phyloP scores from a whole-genome alignment of 2,888 invertebrate species.

The Drosophila putrida region DNA sequence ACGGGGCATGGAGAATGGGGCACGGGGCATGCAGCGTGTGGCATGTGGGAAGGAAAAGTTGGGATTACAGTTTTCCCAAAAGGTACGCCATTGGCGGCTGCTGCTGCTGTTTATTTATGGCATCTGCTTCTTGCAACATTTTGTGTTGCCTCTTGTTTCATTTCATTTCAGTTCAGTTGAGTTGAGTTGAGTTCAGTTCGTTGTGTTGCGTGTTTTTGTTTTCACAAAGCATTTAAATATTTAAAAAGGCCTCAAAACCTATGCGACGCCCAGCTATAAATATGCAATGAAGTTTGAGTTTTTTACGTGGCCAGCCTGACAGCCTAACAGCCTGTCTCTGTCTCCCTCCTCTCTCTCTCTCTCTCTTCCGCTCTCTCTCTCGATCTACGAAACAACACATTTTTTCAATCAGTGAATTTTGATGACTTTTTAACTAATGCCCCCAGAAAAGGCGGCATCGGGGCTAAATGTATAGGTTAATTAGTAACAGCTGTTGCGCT shows the following conservation, averaged over 20 bases:
- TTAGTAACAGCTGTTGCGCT: slow-evolving; percentile 73
- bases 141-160: slow-evolving; percentile 21
- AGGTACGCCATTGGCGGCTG: slow-evolving; percentile 43
- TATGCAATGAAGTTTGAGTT: slow-evolving; percentile 69
- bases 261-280: slow-evolving; percentile 63
- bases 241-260: slow-evolving; percentile 65
- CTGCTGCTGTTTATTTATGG: slow-evolving; percentile 70
- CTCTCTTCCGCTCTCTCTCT: not conserved
- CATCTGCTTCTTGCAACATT: slow-evolving; percentile 55
- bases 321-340: slow-evolving; percentile 21
- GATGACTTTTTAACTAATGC: slow-evolving; percentile 76
- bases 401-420: slow-evolving; percentile 73
- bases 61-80: slow-evolving; percentile 41
- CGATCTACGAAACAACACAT: slow-evolving; percentile 6
- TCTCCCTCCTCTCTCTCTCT: not conserved
- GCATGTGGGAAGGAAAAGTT: slow-evolving; percentile 1
- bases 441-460: slow-evolving; percentile 11
- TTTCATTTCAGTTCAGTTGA: not conserved
- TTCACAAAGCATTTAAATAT: slow-evolving; percentile 72
- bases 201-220: slow-evolving; percentile 50
- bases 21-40: slow-evolving; percentile 6
- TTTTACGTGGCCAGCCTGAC: slow-evolving; percentile 34
- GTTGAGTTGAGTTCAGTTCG: slow-evolving; percentile 4
- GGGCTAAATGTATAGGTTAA: slow-evolving; percentile 68
- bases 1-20: slow-evolving; percentile 4